Base-by-base conservation (phyloP, 2,113 vertebrate genomes). In the Hypanus sabinus region DNA sequence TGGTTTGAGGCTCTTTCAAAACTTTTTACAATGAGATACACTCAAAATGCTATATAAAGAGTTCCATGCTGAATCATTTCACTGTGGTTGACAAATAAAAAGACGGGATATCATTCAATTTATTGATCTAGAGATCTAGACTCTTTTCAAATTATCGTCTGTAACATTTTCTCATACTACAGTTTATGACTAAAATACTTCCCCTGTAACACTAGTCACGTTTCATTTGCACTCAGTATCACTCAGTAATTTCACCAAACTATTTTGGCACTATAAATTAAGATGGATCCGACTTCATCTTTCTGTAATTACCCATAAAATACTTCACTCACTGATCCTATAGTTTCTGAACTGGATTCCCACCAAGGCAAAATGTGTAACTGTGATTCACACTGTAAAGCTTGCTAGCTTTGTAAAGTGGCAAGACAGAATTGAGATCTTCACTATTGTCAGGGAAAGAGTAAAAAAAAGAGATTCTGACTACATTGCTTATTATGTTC, bases 231-330 rank as follows among this genome's bases (percentile, higher is more conserved):
- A 68, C 33, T 65, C 60, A 65, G 60, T 20, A 30, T 90, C 0
- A 62, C 14, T 90, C 16, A 20, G 60, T 65, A 68, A 68, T 68
- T 90, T 90, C 60, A 90, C 60, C 85, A 36, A 65, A 5, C 12
- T 33, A 65, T 65, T 5, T 30, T 38, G 60, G 85, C 20, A 18
- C n/a, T 90, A 6, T 62, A 90, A 90, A 90, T 90, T 65, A 90
- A 65, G 85, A 90, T 36, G 27, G 85, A 90, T 90, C 33, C 60
- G 33, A 30, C 60, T 68, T 68, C 85, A 33, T 90, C 60, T 68
- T 90, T 68, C 85, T 90, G 57, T 65, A 90, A 90, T 65, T 90
- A 90, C 60, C 85, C 5, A 90, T 68, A 65, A 90, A 90, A 90
- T 60, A 65, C 85, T 90, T 65, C 65, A 18, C n/a, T 90, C 85